These are phyloP conservation scores for Dendropsophus ebraccatus DNA, from an alignment of 2,113 vertebrate genomes.

Conservation along the genomic window DNA sequence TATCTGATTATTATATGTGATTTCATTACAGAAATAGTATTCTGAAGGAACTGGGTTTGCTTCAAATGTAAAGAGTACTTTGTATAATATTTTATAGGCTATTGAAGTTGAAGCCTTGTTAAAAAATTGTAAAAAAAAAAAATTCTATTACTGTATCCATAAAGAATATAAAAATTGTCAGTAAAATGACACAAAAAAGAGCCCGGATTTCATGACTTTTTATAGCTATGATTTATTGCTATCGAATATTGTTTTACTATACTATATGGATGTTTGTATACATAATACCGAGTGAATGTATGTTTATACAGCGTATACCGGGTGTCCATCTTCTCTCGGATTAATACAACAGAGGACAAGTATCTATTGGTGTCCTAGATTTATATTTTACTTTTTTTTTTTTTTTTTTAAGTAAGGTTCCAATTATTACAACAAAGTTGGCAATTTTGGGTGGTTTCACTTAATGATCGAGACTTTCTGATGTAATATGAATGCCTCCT, in stretches of 20 bases:
- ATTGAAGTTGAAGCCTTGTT: slow-evolving; percentile 59
- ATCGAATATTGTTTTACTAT: slow-evolving; percentile 10
- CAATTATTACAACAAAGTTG: no score
- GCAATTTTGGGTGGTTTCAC: no score
- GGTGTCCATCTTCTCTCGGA: neutral
- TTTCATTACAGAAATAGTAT: slow-evolving; percentile 50
- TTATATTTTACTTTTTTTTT: neutral
- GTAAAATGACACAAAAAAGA: slow-evolving; percentile 51
- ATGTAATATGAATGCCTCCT: neutral
- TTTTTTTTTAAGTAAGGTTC: neutral
- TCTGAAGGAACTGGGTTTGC: slow-evolving; percentile 56
- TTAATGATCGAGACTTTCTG: neutral
- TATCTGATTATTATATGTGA: slow-evolving; percentile 58
- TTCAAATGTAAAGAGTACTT: slow-evolving; percentile 58
- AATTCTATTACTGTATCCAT: slow-evolving; percentile 57
- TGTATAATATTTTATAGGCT: slow-evolving; percentile 60
- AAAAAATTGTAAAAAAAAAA: slow-evolving; percentile 52
- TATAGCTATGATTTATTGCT: neutral
- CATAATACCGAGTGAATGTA: neutral
- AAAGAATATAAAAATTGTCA: slow-evolving; percentile 52
- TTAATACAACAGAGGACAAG: neutral
- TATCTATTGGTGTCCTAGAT: neutral
- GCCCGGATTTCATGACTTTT: slow-evolving; percentile 28
- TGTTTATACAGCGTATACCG: neutral
- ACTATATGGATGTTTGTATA: neutral